A percentile compares a stretch with the other conserved stretches of the same genome.
Evolutionary conservation across 2,797 vertebrate genomes (phyloP).

Genomic region (Allobates femoralis): DNA sequence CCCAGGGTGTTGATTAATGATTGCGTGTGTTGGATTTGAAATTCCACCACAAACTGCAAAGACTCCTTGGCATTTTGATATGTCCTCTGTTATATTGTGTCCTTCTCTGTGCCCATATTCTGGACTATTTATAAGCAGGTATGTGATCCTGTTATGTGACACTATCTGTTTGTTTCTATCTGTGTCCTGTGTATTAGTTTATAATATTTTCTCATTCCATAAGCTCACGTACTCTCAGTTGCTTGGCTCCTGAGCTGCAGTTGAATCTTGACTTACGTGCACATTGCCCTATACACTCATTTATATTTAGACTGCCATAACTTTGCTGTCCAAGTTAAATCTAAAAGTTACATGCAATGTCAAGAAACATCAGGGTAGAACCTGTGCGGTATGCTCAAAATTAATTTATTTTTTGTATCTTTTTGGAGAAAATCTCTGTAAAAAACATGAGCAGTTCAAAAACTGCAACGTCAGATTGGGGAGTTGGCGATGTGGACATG

Average conservation of each 20-base stretch:
- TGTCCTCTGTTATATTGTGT: conserved; percentile 5
- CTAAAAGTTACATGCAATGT: not conserved
- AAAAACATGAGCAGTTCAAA: no score
- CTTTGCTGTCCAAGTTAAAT: not conserved
- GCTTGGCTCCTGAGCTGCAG: not conserved
- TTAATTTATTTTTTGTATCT: no score
- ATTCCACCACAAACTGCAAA: not conserved
- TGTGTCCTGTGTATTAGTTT: not conserved
- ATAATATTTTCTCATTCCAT: not conserved
- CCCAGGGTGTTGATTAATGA: no score
- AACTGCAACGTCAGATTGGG: no score
- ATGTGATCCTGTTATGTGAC: conserved; percentile 29
- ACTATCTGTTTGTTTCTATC: conserved; percentile 12
- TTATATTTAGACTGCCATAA: not conserved
- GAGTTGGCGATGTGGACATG: no score
- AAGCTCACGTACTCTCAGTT: not conserved
- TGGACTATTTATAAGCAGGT: conserved; percentile 35
- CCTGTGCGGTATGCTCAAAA: not conserved
- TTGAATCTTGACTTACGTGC: not conserved
- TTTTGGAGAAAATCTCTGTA: no score
- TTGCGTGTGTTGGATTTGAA: not conserved
- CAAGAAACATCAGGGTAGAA: not conserved
- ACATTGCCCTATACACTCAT: not conserved
- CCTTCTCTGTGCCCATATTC: conserved; percentile 10
- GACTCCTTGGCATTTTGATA: not conserved